These are phyloP conservation scores for Lordiphosa fenestrarum DNA, from an alignment of 2,888 invertebrate species.

Conservation along the genomic window DNA sequence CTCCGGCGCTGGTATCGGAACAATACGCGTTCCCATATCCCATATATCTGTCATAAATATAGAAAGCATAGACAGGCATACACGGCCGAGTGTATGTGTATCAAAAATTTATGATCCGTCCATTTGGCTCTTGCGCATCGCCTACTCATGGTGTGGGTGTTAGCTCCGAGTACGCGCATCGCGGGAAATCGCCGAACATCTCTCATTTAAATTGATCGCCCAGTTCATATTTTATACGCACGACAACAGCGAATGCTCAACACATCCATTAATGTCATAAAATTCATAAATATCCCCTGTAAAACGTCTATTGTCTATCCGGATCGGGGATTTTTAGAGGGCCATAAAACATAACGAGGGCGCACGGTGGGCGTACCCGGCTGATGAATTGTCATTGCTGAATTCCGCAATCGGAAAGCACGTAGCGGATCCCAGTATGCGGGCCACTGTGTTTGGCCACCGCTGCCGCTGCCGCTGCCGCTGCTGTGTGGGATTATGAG, in stretches of 20 bases:
- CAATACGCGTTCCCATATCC: too few species aligned
- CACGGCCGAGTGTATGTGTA: conserved; percentile 1
- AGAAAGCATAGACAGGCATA: conserved; percentile 2
- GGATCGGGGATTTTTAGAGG: conserved; percentile 5
- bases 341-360: conserved; percentile 11
- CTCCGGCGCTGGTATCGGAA: too few species aligned
- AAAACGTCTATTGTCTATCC: conserved; percentile 43
- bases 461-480: conserved; percentile 1
- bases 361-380: conserved; percentile 4
- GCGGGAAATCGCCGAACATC: conserved; percentile 23
- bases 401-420: conserved; percentile 1
- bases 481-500: conserved; percentile 14
- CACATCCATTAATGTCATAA: conserved; percentile 61
- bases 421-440: conserved; percentile 3
- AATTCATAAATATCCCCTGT: conserved; percentile 44
- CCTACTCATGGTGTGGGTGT: conserved; percentile 31
- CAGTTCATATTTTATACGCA: conserved; percentile 47
- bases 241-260: conserved; percentile 40
- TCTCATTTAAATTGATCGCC: conserved; percentile 46
- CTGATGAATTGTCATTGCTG: conserved; percentile 2
- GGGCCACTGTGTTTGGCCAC: conserved; percentile 7
- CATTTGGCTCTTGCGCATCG: conserved; percentile 14
- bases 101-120: conserved; percentile 37
- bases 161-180: background rate
- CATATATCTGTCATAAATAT: conserved; percentile 4